phyloP scores from a whole-genome alignment of 1,140 invertebrate species.

The Tribolium madens region DNA sequence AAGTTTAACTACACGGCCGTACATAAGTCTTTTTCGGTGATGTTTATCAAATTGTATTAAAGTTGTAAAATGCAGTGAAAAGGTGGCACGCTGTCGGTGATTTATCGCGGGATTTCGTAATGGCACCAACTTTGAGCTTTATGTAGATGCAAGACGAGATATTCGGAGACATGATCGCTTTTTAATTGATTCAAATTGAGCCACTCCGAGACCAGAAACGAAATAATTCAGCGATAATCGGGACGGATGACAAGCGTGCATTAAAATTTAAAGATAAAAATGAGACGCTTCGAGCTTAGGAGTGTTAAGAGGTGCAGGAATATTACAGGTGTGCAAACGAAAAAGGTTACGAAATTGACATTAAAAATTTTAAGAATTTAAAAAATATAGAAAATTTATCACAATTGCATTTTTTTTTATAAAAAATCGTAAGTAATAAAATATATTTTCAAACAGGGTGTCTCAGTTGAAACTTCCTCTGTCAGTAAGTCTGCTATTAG shows the following conservation, averaged over 20 bases:
- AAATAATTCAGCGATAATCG: slow-evolving; percentile 1
- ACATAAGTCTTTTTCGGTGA: slow-evolving; percentile 18
- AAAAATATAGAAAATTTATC: too few relatives aligned
- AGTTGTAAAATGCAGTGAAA: slow-evolving; percentile 27
- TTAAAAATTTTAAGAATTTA: too few relatives aligned
- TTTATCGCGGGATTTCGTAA: slow-evolving; percentile 25
- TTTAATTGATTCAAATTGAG: slow-evolving; percentile 42
- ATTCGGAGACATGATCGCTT: slow-evolving; percentile 19
- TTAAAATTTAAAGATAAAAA: slow-evolving; percentile 23
- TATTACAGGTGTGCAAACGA: too few relatives aligned
- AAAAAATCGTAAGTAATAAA: too few relatives aligned
- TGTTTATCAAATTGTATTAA: slow-evolving; percentile 39
- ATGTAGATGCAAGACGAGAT: slow-evolving; percentile 17
- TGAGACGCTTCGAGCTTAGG: background rate
- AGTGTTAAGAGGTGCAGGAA: background rate
- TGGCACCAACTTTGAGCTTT: background rate
- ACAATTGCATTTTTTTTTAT: too few relatives aligned
- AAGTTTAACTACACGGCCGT: slow-evolving; percentile 6
- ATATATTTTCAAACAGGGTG: too few relatives aligned
- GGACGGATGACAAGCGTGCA: background rate
- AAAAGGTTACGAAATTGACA: too few relatives aligned
- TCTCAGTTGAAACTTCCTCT: too few relatives aligned
- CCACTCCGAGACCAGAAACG: slow-evolving; percentile 4
- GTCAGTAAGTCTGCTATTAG: too few relatives aligned
- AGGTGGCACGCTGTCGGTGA: background rate